Conservation (phyloP, 2,113 vertebrate genomes). For the Tetrao urogallus region DNA sequence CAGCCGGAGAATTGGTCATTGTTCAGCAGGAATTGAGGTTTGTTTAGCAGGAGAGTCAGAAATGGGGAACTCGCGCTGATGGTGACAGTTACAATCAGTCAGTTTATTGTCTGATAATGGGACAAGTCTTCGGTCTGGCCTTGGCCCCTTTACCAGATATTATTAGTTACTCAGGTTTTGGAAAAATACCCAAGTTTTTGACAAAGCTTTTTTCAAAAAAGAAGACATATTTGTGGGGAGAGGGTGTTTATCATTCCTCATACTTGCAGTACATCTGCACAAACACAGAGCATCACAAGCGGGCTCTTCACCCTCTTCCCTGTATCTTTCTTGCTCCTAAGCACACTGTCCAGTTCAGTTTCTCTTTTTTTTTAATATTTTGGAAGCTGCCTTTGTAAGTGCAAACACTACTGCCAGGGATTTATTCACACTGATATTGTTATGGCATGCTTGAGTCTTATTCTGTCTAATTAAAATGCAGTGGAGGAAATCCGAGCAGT, state of each 20-base stretch:
- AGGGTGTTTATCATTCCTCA: background rate
- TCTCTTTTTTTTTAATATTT: background rate
- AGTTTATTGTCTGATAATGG: constrained; percentile 36
- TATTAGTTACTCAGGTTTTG: background rate
- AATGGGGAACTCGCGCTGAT: constrained; percentile 27
- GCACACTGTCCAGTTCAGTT: fast-evolving
- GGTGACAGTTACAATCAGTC: constrained; percentile 34
- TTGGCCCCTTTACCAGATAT: background rate
- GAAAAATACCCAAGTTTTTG: background rate
- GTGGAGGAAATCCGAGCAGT: constrained; percentile 1
- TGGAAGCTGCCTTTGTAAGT: constrained; percentile 24
- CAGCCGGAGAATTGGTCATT: constrained; percentile 45
- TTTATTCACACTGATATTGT: constrained; percentile 30
- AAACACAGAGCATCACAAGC: background rate
- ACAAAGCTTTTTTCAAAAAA: background rate
- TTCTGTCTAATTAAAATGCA: constrained; percentile 8
- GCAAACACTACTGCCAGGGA: background rate
- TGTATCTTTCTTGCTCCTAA: background rate
- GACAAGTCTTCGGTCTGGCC: constrained; percentile 13
- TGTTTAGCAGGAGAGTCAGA: constrained; percentile 50
- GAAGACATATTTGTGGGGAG: background rate
- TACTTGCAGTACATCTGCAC: background rate
- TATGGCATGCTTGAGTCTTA: constrained; percentile 17
- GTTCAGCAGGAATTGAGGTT: constrained; percentile 46
- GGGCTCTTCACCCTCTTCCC: background rate